Evolutionary conservation across 2,113 vertebrate species (phyloP).

Genomic region (Perognathus longimembris): DNA sequence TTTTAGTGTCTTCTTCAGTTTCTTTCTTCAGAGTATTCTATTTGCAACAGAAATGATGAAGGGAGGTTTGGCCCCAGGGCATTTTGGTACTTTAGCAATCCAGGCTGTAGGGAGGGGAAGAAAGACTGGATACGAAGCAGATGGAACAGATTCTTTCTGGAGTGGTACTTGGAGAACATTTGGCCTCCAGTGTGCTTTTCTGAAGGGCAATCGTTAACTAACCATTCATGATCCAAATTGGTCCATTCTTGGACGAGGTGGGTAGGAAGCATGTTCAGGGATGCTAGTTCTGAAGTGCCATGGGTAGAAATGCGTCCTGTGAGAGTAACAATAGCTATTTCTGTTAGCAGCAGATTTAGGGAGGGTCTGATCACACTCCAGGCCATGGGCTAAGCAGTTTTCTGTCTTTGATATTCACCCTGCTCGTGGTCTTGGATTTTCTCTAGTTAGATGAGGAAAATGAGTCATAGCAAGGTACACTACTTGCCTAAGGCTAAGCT

Average conservation of each 20-base stretch:
- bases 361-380: not conserved
- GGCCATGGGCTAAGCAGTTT: not conserved
- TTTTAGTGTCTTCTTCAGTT: no score
- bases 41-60: not conserved
- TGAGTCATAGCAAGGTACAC: not conserved
- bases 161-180: not conserved
- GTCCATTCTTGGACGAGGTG: not conserved
- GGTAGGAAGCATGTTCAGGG: not conserved
- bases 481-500: not conserved
- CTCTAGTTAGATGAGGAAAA: conserved; percentile 19
- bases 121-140: not conserved
- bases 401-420: not conserved
- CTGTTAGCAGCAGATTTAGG: not conserved
- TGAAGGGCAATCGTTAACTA: not conserved
- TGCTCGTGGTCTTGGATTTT: not conserved
- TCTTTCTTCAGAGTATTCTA: no score
- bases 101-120: not conserved
- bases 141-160: no score
- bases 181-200: not conserved
- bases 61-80: not conserved
- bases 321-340: not conserved
- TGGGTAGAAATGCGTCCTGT: not conserved
- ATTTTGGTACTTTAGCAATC: not conserved
- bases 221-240: not conserved
- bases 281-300: not conserved